Base-by-base conservation (phyloP, 2,113 vertebrate genomes). In the Cyphomyrus plagiostoma region DNA sequence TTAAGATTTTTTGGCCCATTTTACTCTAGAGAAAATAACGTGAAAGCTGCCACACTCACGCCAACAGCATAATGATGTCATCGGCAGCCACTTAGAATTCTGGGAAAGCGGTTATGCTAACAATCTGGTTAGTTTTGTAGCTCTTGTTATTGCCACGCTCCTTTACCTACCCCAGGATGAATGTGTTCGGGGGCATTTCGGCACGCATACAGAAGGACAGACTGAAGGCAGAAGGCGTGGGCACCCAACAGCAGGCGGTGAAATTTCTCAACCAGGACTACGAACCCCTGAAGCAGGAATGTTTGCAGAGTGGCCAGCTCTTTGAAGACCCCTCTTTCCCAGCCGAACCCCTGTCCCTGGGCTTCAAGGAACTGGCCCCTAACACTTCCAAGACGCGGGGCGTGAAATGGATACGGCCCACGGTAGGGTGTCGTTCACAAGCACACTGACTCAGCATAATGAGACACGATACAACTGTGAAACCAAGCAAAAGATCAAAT, bases 201-300 rank as follows among this genome's bases (percentile, higher is more conserved):
- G 96, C 96, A 10, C 95, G 92, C 42, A 94, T 99, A 82, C 91
- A 95, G 88, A 93, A 94, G 30, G 95, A 94, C 91, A 95, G 97
- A 26, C 95, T 98, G 90, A 96, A 95, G 90, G 96, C 97, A 0
- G 95, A 96, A 46, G 98, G 98, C 0, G 87, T 97, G 88, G 98
- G 98, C 42, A 95, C 97, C 9, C 94, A 97, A 80, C 26, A 94
- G 70, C 96, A 96, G 0, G 96, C 98, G 2, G 66, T 94, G 21
- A 94, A 93, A 91, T 94, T 94, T 91, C 91, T 93, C 17, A 95
- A 93, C 89, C 96, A 97, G 92, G 94, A 94, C 93, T 97, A 94
- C 2, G 93, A 96, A 86, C 39, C 91, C 3, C 94, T 97, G 87
- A 94, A 82, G 49, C 93, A 94, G 89, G 46, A 92, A 74, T 97